phyloP scores from a whole-genome alignment of 2,797 vertebrate genomes.

The Brachyalestes nurse region DNA sequence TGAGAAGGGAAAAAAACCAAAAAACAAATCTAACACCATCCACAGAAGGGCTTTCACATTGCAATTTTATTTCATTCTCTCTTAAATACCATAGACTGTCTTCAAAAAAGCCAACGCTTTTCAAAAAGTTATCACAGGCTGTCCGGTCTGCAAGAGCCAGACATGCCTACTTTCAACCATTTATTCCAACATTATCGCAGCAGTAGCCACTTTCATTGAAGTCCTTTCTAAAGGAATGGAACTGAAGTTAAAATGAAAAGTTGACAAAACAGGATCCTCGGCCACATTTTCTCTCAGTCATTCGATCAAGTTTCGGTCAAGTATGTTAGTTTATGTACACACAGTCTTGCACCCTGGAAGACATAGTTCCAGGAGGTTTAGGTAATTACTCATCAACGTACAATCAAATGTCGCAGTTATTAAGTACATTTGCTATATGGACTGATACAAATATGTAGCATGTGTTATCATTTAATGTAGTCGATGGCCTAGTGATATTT shows the following conservation, averaged over 20 bases:
- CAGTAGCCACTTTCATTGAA: neutral
- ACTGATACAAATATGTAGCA: constrained; percentile 22
- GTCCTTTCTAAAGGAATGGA: constrained; percentile 2
- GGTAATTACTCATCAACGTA: constrained; percentile 43
- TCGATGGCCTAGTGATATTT: neutral
- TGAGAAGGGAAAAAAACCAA: neutral
- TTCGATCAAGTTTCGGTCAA: constrained; percentile 15
- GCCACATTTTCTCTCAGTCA: constrained; percentile 16
- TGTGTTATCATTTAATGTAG: constrained; percentile 16
- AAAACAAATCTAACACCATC: neutral
- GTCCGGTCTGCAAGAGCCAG: neutral
- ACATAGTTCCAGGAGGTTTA: constrained; percentile 38
- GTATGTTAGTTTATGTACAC: constrained; percentile 24
- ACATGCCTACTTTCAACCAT: neutral
- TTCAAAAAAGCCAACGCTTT: neutral
- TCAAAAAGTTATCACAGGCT: neutral
- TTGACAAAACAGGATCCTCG: constrained; percentile 13
- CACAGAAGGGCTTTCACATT: neutral
- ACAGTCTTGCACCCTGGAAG: constrained; percentile 35
- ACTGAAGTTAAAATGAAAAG: constrained; percentile 8
- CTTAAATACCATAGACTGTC: constrained; percentile 20
- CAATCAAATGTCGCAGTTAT: constrained; percentile 41
- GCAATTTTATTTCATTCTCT: constrained; percentile 28
- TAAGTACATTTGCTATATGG: constrained; percentile 29
- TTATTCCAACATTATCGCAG: neutral